Evolutionary conservation across 2,888 invertebrate species (phyloP).

Genomic region (Scaptomyza flava): DNA sequence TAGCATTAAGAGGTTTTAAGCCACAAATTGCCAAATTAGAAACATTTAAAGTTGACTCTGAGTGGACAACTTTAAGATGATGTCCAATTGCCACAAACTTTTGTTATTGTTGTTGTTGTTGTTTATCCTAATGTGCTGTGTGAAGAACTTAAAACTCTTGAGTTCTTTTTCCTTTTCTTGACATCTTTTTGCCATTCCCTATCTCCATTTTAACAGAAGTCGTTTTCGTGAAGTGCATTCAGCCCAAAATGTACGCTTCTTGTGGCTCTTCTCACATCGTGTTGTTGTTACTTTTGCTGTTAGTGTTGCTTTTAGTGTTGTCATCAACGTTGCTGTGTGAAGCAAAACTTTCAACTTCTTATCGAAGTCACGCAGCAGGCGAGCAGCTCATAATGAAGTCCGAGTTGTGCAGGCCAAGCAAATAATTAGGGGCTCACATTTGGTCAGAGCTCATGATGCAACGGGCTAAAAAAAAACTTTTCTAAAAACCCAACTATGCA

Average conservation of each 20-base stretch:
- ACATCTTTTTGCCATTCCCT: background rate
- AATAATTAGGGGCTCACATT: conserved; percentile 58
- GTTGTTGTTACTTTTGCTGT: conserved; percentile 2
- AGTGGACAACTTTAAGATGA: conserved; percentile 22
- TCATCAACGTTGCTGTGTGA: conserved; percentile 7
- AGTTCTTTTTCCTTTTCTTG: background rate
- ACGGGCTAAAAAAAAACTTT: background rate
- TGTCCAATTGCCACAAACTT: conserved; percentile 39
- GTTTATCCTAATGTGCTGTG: conserved; percentile 36
- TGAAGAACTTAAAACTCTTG: conserved; percentile 1
- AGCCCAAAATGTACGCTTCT: conserved; percentile 40
- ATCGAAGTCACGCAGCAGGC: conserved; percentile 70
- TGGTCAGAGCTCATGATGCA: conserved; percentile 37
- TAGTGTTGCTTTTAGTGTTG: conserved; percentile 7
- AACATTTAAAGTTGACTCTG: conserved; percentile 19
- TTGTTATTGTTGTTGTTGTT: conserved; percentile 3
- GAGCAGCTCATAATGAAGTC: conserved; percentile 49
- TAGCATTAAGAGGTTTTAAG: background rate
- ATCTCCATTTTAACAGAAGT: conserved; percentile 19
- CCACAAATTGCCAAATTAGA: conserved; percentile 9
- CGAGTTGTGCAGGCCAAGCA: conserved; percentile 35
- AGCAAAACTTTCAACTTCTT: conserved; percentile 57
- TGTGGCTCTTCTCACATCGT: conserved; percentile 13
- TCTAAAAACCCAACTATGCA: conserved; percentile 11
- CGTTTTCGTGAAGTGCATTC: conserved; percentile 45